Base-by-base conservation (phyloP, 2,113 vertebrate genomes). In the Ceuthmochares aereus region DNA sequence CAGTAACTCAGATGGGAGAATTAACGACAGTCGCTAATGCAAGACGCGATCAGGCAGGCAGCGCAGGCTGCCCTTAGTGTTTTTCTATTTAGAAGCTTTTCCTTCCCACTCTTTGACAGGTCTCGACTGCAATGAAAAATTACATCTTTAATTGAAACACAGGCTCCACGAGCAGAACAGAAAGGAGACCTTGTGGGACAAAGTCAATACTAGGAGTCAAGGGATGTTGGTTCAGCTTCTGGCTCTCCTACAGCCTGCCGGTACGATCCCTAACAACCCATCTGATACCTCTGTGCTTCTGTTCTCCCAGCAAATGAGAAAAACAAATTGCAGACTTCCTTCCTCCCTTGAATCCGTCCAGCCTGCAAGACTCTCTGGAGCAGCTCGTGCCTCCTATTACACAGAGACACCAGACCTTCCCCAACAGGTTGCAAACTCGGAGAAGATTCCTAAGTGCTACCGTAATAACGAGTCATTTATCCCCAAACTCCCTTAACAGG, bases 251-350 rank as follows among this genome's bases (percentile, higher is more conserved):
- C 84, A 87, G 60, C 17, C 45, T 49, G 77, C 14, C 42, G 52
- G 43, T 64, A 49, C 2, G 55, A 73, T 82, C 51, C 45, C 47
- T 47, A 68, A 43, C 51, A 56, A 92, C 59, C 36, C 47, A 85
- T 80, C 67, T 66, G 75, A 55, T 89, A 89, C 78, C 59, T 86
- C 90, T 83, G 84, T 54, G 75, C 87, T 96, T 87, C 78, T 91
- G 87, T 93, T 96, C 87, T 95, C n/a, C 55, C 27, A 36, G 62
- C 55, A 88, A 94, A 96, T 85, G 90, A 93, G 90, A 93, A 93
- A 96, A 95, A 90, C 86, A 87, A 94, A 96, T 93, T 88, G 63
- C 70, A 81, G 85, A 77, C 72, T 96, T 96, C 82, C 87, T 96
- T 96, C 93, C 76, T 78, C 74, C 67, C 59, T 70, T 37, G 42